phyloP scores from a whole-genome alignment of 2,113 vertebrate species.

The Archocentrus centrarchus region DNA sequence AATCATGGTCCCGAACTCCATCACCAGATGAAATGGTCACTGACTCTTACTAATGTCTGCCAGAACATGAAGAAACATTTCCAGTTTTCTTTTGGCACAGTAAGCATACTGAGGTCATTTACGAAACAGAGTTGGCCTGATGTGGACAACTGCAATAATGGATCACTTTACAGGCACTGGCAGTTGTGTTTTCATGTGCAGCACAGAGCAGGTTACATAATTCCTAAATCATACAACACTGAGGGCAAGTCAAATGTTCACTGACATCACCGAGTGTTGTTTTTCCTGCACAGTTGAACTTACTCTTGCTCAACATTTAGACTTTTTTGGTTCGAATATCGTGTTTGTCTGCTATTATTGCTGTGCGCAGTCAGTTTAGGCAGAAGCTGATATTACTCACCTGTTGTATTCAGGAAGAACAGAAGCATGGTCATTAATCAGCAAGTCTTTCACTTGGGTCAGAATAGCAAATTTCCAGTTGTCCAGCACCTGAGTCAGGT shows the following conservation, averaged over 20 bases:
- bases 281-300: not conserved
- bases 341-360: not conserved
- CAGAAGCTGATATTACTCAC: slow-evolving; percentile 67
- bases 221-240: not conserved
- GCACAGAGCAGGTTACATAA: slow-evolving; percentile 33
- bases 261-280: slow-evolving; percentile 14
- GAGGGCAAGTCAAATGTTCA: slow-evolving; percentile 28
- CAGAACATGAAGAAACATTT: slow-evolving; percentile 39
- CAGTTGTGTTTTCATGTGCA: slow-evolving; percentile 7
- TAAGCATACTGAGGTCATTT: slow-evolving; percentile 48
- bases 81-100: slow-evolving; percentile 36
- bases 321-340: not conserved
- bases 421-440: slow-evolving; percentile 84
- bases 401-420: slow-evolving; percentile 89
- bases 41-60: not conserved
- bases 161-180: slow-evolving; percentile 12
- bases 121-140: not conserved
- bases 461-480: slow-evolving; percentile 92
- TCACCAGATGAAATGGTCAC: slow-evolving; percentile 3
- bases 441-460: slow-evolving; percentile 85
- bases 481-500: slow-evolving; percentile 88
- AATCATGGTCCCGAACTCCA: not conserved
- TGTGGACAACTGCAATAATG: slow-evolving; percentile 7
- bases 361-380: not conserved
- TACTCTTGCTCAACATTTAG: slow-evolving; percentile 9